phyloP scores from a whole-genome alignment of 2,797 vertebrate genomes.

The Esox lucius region DNA sequence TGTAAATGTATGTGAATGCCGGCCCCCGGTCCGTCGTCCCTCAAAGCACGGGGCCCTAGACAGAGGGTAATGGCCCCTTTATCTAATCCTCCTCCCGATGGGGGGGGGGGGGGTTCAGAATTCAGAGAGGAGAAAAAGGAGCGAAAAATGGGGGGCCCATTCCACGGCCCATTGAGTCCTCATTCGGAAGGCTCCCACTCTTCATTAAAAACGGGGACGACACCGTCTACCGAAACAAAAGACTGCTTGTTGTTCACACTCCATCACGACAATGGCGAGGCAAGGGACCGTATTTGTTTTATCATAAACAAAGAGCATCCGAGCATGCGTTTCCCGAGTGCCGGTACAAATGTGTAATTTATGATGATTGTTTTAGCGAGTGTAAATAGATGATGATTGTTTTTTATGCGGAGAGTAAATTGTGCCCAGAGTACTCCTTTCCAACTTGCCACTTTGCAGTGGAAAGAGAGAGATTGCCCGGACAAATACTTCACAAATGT shows the following conservation, averaged over 20 bases:
- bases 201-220: not conserved
- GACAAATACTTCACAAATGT: not conserved
- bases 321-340: not conserved
- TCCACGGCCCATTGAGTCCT: constrained; percentile 2
- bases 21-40: not conserved
- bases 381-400: constrained; percentile 9
- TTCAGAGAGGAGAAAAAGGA: not conserved
- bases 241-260: not conserved
- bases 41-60: not conserved
- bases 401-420: not conserved
- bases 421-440: not conserved
- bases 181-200: not conserved
- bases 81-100: not conserved
- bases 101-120: not conserved
- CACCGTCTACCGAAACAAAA: not conserved
- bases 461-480: not conserved
- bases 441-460: not conserved
- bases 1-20: constrained; percentile 12
- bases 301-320: constrained; percentile 7
- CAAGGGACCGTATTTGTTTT: constrained; percentile 3
- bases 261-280: not conserved
- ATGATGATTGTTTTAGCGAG: constrained; percentile 13
- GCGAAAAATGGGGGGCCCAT: not conserved
- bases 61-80: constrained; percentile 10
- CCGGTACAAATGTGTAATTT: constrained; percentile 13